phyloP scores from a whole-genome alignment of 2,797 vertebrate species.

The Chaetophractus vellerosus region DNA sequence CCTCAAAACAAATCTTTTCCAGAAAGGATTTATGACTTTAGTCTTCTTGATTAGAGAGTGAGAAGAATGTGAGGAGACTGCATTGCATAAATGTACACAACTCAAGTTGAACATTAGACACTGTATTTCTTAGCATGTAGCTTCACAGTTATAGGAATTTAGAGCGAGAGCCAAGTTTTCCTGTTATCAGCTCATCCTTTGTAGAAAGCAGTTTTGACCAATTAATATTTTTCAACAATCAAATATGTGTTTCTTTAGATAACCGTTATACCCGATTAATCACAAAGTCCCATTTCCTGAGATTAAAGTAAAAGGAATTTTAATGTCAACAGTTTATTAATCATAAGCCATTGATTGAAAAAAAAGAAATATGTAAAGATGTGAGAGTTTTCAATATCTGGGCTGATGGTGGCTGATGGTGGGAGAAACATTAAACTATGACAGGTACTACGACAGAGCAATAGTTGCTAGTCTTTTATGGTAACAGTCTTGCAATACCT shows the following conservation, averaged over 20 bases:
- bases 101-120: background rate
- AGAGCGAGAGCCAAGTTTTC: background rate
- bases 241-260: background rate
- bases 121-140: background rate
- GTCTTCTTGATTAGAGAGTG: background rate
- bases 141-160: background rate
- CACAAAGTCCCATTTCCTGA: background rate
- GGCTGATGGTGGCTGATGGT: background rate
- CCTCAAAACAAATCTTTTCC: background rate
- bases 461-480: background rate
- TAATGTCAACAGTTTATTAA: background rate
- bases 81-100: background rate
- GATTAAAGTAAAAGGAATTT: slow-evolving; percentile 28
- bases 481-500: slow-evolving; percentile 12
- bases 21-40: background rate
- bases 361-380: background rate
- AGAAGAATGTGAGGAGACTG: background rate
- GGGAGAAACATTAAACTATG: background rate
- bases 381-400: background rate
- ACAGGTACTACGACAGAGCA: background rate
- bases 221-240: background rate
- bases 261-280: background rate
- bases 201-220: background rate
- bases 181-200: background rate
- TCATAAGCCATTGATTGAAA: background rate